These are phyloP conservation scores for Rhagium mordax DNA, from an alignment of 2,888 invertebrate species.

Conservation along the genomic window DNA sequence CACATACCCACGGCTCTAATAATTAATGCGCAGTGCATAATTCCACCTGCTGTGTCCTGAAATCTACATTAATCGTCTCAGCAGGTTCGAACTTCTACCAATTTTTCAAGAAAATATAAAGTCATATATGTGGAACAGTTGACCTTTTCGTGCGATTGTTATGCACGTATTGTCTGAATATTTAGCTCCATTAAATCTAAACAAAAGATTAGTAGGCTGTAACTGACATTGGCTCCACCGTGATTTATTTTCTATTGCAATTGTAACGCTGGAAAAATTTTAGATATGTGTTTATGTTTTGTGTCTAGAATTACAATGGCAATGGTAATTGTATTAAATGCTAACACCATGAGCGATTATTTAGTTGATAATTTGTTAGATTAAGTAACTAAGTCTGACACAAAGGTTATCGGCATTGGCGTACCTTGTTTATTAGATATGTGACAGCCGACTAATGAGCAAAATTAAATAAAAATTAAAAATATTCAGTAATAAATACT, in stretches of 20 bases:
- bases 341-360: constrained; percentile 6
- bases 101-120: constrained; percentile 20
- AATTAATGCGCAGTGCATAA: not conserved
- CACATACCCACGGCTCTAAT: not conserved
- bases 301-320: not conserved
- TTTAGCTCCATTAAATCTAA: constrained; percentile 28
- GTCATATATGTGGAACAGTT: constrained; percentile 26
- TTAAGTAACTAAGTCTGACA: constrained; percentile 21
- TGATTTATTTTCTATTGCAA: constrained; percentile 29
- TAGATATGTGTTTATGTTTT: constrained; percentile 23
- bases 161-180: constrained; percentile 19
- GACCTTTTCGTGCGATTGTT: constrained; percentile 16
- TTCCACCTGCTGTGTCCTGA: constrained; percentile 21
- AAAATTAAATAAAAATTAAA: no score
- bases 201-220: constrained; percentile 36
- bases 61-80: constrained; percentile 23
- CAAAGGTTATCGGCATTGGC: constrained; percentile 9
- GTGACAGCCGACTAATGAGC: no score
- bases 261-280: constrained; percentile 16
- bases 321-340: constrained; percentile 23
- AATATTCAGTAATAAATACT: no score
- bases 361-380: constrained; percentile 18
- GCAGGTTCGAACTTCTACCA: constrained; percentile 5
- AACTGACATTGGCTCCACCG: constrained; percentile 29
- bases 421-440: not conserved